These are phyloP conservation scores for Trichosurus vulpecula DNA, from an alignment of 2,797 vertebrate genomes.

Conservation along the genomic window DNA sequence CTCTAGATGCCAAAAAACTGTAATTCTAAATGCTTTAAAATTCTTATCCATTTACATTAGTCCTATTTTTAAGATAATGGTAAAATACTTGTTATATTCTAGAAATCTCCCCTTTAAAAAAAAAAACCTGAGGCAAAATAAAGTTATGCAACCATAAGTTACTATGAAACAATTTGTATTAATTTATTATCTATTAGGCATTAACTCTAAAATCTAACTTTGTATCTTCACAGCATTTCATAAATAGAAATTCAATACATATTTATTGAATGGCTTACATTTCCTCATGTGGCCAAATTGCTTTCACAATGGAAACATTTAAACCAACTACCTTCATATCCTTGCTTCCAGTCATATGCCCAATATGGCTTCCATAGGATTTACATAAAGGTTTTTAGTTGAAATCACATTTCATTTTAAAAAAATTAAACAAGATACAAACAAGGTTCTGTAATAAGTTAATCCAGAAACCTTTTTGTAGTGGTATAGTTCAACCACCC, in stretches of 20 bases:
- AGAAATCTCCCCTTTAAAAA: background rate
- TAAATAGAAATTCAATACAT: background rate
- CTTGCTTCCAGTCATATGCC: conserved; percentile 12
- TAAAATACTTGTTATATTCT: background rate
- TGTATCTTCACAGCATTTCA: background rate
- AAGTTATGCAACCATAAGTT: background rate
- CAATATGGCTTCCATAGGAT: background rate
- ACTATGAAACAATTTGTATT: background rate
- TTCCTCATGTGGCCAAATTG: background rate
- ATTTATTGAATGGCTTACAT: background rate
- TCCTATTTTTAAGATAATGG: background rate
- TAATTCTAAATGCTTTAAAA: background rate
- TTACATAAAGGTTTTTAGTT: background rate
- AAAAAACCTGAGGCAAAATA: background rate
- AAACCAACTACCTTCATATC: background rate
- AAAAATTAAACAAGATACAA: background rate
- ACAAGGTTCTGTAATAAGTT: background rate
- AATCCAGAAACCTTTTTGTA: background rate
- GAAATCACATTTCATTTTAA: background rate
- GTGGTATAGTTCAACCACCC: background rate
- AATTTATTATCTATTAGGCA: background rate
- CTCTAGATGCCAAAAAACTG: background rate
- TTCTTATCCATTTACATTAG: background rate
- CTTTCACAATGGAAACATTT: background rate
- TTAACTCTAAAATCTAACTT: background rate